These are phyloP conservation scores for Scarus forsteni DNA, from an alignment of 2,797 vertebrate species.

Conservation along the genomic window DNA sequence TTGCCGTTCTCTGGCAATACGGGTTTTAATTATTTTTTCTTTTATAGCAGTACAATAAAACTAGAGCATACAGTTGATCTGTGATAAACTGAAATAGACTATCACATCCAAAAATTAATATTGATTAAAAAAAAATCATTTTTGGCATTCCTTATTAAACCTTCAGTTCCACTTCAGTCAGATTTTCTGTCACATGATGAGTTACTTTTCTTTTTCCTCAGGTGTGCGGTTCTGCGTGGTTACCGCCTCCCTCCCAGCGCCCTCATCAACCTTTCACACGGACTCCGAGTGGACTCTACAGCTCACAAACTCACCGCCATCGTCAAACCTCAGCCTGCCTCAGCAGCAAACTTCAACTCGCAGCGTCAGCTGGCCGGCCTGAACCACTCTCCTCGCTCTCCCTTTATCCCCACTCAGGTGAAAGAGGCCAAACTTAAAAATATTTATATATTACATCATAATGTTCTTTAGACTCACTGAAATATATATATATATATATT, in stretches of 20 bases:
- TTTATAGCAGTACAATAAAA: too few species aligned
- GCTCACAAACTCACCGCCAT: constrained; percentile 93
- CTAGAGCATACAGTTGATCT: too few species aligned
- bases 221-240: constrained; percentile 88
- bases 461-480: not conserved
- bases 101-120: too few species aligned
- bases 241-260: constrained; percentile 96
- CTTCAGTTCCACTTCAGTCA: too few species aligned
- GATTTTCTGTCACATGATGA: not conserved
- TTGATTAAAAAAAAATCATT: too few species aligned
- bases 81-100: too few species aligned
- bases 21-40: too few species aligned
- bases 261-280: constrained; percentile 95
- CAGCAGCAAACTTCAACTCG: constrained; percentile 69
- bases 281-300: constrained; percentile 88
- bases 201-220: constrained; percentile 52
- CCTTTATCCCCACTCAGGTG: constrained; percentile 93
- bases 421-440: constrained; percentile 12
- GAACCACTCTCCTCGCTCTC: constrained; percentile 94
- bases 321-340: constrained; percentile 93
- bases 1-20: too few species aligned
- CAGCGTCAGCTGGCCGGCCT: constrained; percentile 86
- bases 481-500: not conserved
- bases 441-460: not conserved
- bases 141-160: too few species aligned